Evolutionary conservation across 1,140 invertebrate species (phyloP).

Genomic region (Coelopa frigida): DNA sequence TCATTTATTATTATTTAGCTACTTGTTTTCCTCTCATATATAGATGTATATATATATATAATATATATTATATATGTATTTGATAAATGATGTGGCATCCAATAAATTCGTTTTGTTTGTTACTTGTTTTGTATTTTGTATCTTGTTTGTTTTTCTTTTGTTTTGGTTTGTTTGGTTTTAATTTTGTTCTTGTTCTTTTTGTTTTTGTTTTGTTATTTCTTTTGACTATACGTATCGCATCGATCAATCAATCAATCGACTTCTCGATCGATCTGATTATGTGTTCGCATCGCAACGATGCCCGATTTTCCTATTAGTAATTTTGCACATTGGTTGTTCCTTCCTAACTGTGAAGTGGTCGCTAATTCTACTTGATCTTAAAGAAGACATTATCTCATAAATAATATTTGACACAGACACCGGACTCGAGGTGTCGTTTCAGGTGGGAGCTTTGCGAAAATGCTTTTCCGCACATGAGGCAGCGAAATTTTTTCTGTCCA

Average conservation of each 20-base stretch:
- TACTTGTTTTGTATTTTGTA: constrained; percentile 15
- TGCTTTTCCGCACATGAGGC: constrained; percentile 46
- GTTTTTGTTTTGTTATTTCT: constrained; percentile 5
- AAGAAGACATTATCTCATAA: constrained; percentile 47
- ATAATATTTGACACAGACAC: constrained; percentile 47
- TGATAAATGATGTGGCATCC: constrained; percentile 45
- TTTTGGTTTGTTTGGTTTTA: constrained; percentile 17
- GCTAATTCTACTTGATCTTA: constrained; percentile 43
- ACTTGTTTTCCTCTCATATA: neutral
- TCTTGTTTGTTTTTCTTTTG: constrained; percentile 16
- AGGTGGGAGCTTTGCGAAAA: constrained; percentile 47
- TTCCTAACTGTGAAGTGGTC: neutral
- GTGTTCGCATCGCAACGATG: too few relatives aligned
- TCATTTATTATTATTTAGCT: neutral
- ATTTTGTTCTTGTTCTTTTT: constrained; percentile 5
- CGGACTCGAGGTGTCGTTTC: constrained; percentile 45
- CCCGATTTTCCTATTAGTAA: too few relatives aligned
- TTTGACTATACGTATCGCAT: too few relatives aligned
- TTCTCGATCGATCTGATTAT: too few relatives aligned
- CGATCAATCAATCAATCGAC: too few relatives aligned
- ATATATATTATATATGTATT: constrained; percentile 10
- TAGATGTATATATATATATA: constrained; percentile 3
- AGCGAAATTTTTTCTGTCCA: constrained; percentile 47
- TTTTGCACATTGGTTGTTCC: neutral
- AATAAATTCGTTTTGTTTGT: constrained; percentile 45